Evolutionary conservation across 2,113 vertebrate species (phyloP).

Genomic region (Chionodraco myersi): DNA sequence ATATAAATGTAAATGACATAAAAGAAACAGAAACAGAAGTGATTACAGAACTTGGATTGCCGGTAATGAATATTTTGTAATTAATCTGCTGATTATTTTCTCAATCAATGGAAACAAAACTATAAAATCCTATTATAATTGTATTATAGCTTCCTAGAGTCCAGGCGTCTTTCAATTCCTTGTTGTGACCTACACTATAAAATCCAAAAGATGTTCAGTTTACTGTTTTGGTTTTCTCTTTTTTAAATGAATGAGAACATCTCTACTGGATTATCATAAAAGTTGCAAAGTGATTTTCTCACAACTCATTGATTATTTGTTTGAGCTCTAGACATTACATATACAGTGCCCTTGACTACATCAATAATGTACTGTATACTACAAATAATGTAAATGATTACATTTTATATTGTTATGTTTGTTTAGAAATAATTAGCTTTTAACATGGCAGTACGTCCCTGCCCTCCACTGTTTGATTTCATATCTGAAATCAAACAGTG

Average conservation of each 20-base stretch:
- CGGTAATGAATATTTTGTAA: background rate
- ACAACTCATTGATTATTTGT: background rate
- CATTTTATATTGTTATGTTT: background rate
- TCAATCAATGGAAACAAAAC: background rate
- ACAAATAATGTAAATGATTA: background rate
- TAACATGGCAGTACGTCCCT: background rate
- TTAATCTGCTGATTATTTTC: background rate
- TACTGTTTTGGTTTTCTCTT: too few species aligned
- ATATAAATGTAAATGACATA: background rate
- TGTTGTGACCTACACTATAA: background rate
- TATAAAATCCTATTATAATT: background rate
- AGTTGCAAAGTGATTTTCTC: too few species aligned
- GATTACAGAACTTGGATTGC: background rate
- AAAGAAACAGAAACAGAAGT: background rate
- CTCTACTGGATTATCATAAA: too few species aligned
- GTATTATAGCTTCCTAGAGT: background rate
- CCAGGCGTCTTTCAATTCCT: background rate
- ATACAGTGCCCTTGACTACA: background rate
- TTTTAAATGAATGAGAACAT: too few species aligned
- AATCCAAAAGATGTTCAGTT: too few species aligned
- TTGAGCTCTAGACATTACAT: background rate
- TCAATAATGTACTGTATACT: background rate
- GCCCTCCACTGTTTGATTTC: too few species aligned
- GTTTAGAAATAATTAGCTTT: background rate
- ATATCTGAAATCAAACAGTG: conserved; percentile 43